A percentile compares a stretch with the other conserved stretches of the same genome.
Evolutionary conservation across 2,888 invertebrate species (phyloP).

Genomic region (Tinea trinotella): DNA sequence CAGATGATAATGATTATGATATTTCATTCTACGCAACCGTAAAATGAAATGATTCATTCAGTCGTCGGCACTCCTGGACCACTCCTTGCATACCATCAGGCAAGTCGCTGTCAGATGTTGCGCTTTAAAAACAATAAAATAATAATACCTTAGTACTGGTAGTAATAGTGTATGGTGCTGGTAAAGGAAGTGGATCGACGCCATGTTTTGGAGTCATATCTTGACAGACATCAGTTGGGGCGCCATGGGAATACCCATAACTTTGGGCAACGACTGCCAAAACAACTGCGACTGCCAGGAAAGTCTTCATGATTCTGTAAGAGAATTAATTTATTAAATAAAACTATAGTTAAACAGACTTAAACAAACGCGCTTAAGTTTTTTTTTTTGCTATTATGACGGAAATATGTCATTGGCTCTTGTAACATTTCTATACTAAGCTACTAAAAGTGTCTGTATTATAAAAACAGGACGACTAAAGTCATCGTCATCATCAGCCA

Average conservation of each 20-base stretch:
- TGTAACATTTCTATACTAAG: too few species aligned
- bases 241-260: conserved; percentile 70
- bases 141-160: conserved; percentile 53
- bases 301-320: background rate
- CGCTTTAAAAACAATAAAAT: conserved; percentile 30
- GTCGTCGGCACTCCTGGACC: too few species aligned
- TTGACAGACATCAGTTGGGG: conserved; percentile 74
- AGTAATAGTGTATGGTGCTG: conserved; percentile 73
- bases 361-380: background rate
- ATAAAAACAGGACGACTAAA: too few species aligned
- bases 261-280: background rate
- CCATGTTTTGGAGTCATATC: conserved; percentile 80
- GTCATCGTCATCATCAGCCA: too few species aligned
- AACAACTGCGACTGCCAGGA: background rate
- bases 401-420: too few species aligned
- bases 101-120: too few species aligned
- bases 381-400: background rate
- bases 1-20: too few species aligned
- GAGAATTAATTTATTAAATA: background rate
- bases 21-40: conserved; percentile 20
- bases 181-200: conserved; percentile 64
- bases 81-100: too few species aligned
- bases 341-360: background rate
- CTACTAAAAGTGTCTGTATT: too few species aligned
- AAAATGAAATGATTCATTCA: too few species aligned